Percentiles rank a stretch among this genome's conserved stretches.
Conservation (phyloP, 2,113 vertebrate species). For the Lophochroa leadbeateri region DNA sequence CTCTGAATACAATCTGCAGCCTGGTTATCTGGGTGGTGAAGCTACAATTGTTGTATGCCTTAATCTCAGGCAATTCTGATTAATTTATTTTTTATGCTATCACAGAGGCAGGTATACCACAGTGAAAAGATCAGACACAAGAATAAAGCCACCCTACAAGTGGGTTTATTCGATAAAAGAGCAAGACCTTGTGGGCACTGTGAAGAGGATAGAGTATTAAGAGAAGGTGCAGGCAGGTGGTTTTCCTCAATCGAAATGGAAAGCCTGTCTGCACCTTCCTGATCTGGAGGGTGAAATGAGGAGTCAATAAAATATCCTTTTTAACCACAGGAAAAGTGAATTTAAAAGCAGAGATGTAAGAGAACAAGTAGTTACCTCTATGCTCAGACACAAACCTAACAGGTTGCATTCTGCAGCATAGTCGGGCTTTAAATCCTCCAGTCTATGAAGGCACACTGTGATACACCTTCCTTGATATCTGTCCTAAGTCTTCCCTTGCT, state of each 20-base stretch:
- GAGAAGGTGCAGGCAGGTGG: background rate
- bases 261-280: background rate
- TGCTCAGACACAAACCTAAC: background rate
- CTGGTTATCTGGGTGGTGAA: background rate
- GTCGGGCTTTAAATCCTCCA: background rate
- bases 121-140: background rate
- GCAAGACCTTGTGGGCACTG: fast-evolving
- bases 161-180: background rate
- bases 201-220: background rate
- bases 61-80: background rate
- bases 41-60: fast-evolving
- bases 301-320: background rate
- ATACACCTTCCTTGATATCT: background rate
- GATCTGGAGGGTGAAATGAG: background rate
- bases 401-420: background rate
- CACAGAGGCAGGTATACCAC: background rate
- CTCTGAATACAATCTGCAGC: background rate
- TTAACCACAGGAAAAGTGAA: background rate
- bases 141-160: background rate
- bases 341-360: background rate
- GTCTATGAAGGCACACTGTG: fast-evolving
- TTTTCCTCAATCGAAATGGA: background rate
- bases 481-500: background rate
- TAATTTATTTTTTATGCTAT: background rate
- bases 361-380: background rate